phyloP scores from a whole-genome alignment of 1,140 invertebrate species.

The Acyrthosiphon pisum region DNA sequence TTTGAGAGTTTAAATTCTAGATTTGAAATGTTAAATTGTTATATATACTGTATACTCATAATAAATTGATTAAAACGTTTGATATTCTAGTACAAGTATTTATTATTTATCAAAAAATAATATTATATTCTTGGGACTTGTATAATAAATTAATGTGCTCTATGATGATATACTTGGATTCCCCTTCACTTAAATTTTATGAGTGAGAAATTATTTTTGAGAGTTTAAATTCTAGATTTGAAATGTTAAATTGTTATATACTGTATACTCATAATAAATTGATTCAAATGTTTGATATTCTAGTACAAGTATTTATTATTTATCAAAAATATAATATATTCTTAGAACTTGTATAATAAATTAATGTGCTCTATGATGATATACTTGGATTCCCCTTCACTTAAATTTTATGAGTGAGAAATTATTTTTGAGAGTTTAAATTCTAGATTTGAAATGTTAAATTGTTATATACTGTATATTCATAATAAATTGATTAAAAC shows the following conservation, averaged over 20 bases:
- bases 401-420: conserved; percentile 38
- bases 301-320: too few relatives aligned
- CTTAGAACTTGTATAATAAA: not conserved
- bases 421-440: conserved; percentile 24
- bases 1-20: conserved; percentile 8
- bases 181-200: conserved; percentile 36
- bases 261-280: too few relatives aligned
- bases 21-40: too few relatives aligned
- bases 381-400: conserved; percentile 35
- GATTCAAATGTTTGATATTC: too few relatives aligned
- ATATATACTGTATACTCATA: too few relatives aligned
- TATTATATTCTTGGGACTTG: not conserved
- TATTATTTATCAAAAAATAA: not conserved
- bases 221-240: not conserved
- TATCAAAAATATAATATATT: not conserved
- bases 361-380: conserved; percentile 32
- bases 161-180: conserved; percentile 39
- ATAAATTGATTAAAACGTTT: too few relatives aligned
- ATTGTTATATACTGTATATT: too few relatives aligned
- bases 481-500: too few relatives aligned
- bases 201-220: conserved; percentile 39
- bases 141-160: not conserved
- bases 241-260: too few relatives aligned
- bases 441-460: not conserved
- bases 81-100: too few relatives aligned